Percentiles rank a stretch among this genome's conserved stretches.
Evolutionary conservation across 2,888 invertebrate genomes (phyloP).

Genomic region (Tipula helvola): DNA sequence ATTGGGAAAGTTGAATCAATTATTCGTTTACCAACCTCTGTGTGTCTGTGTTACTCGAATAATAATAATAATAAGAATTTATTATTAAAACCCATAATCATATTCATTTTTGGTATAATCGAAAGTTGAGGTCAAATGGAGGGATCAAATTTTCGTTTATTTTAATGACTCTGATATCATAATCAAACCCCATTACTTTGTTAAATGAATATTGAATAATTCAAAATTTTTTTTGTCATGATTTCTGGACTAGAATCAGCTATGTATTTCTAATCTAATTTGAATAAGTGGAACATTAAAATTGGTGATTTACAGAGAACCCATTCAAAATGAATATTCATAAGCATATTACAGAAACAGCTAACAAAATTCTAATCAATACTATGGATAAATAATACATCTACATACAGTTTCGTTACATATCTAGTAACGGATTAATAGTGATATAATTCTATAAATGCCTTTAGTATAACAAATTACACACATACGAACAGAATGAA

Average conservation of each 20-base stretch:
- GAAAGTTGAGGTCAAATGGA: not conserved
- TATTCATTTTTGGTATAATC: not conserved
- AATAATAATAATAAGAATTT: too few species aligned
- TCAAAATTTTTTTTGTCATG: not conserved
- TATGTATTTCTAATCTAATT: not conserved
- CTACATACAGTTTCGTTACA: not conserved
- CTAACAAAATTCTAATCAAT: not conserved
- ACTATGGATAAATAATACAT: not conserved
- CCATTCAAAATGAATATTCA: not conserved
- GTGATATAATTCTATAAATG: not conserved
- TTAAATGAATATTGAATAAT: not conserved
- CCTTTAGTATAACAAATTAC: not conserved
- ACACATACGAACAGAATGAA: not conserved
- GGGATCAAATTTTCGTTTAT: not conserved
- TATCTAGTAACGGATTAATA: not conserved
- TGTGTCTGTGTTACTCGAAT: too few species aligned
- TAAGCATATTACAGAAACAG: not conserved
- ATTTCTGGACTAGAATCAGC: not conserved
- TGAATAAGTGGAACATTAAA: not conserved
- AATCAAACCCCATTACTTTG: not conserved
- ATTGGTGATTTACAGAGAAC: not conserved
- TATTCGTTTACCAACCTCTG: too few species aligned
- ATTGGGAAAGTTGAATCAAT: too few species aligned
- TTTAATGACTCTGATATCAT: not conserved
- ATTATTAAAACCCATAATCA: not conserved